Conservation (phyloP, 1,140 invertebrate genomes). For the Diorhabda elongata region DNA sequence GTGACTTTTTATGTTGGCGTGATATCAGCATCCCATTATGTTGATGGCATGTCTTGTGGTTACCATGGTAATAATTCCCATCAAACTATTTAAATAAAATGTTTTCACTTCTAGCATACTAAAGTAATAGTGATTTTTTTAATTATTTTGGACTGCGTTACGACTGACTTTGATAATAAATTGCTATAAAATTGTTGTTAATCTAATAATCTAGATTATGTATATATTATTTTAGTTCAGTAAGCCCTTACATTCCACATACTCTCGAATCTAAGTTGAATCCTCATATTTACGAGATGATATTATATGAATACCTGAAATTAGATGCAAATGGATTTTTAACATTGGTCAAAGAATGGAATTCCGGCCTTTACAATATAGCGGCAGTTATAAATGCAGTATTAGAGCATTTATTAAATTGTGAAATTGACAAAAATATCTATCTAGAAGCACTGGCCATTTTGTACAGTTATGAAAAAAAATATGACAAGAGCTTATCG, state of each 20-base stretch:
- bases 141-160: too few species aligned
- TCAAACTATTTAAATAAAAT: too few species aligned
- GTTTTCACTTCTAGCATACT: too few species aligned
- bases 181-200: too few species aligned
- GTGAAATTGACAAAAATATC: conserved; percentile 65
- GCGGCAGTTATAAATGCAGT: conserved; percentile 81
- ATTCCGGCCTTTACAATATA: conserved; percentile 78
- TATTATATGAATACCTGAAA: conserved; percentile 90
- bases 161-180: too few species aligned
- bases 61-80: too few species aligned
- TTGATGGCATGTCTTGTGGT: too few species aligned
- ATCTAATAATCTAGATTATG: not conserved
- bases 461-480: conserved; percentile 84
- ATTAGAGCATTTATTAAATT: conserved; percentile 65
- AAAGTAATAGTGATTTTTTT: too few species aligned
- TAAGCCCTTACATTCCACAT: conserved; percentile 80
- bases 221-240: conserved; percentile 48
- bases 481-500: conserved; percentile 88
- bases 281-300: conserved; percentile 90
- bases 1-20: too few species aligned
- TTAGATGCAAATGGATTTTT: conserved; percentile 83
- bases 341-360: conserved; percentile 85
- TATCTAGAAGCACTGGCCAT: conserved; percentile 86
- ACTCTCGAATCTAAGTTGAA: conserved; percentile 66
- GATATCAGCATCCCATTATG: too few species aligned